Base-by-base conservation (phyloP, 92 coral and sea anemone species). In the Pocillopora meandrina region DNA sequence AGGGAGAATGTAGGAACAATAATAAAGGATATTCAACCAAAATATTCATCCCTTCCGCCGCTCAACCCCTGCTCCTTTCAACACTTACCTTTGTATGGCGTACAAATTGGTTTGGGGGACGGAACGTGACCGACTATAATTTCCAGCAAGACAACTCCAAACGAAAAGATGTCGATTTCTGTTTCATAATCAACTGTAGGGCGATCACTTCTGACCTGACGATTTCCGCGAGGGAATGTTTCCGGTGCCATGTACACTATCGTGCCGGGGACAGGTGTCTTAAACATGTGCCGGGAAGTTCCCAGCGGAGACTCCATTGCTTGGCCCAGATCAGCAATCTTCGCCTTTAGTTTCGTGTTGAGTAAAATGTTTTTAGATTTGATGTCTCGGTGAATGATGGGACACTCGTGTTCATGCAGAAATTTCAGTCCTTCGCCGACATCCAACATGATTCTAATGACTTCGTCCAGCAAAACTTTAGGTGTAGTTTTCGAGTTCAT, bases 261-360 rank as follows among this genome's bases (percentile, higher is more conserved):
- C 18, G 89, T 73, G 1, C 89, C 87, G 20, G 89, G 89, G 18
- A 84, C 80, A 5, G 92, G 92, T 15, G 92, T 72, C 20, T 71
- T 71, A 19, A 0, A 1, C 18, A 36, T 31, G 3, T 56, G 12
- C 14, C 15, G 6, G 12, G 33, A 6, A 19, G 52, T 56, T 9
- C 74, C 36, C 52, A 66, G 69, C 36, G 74, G 82, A 23, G 79
- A 80, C 21, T 82, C 63, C 74, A 80, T 89, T 13, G 92, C 92
- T 60, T 84, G 92, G 3, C 92, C 92, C 20, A 84, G 89, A 80
- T 89, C 92, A 10, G 89, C 89, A 61, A 89, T 84, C 61, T 85
- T 89, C 2, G 92, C 92, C 60, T 79, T 86, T 77, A 71, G 71
- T 68, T 73, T 84, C n/a, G 81, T 62, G 21, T 82, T 84, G 18